Conservation (phyloP, 1,140 invertebrate genomes). For the Anastrepha ludens region DNA sequence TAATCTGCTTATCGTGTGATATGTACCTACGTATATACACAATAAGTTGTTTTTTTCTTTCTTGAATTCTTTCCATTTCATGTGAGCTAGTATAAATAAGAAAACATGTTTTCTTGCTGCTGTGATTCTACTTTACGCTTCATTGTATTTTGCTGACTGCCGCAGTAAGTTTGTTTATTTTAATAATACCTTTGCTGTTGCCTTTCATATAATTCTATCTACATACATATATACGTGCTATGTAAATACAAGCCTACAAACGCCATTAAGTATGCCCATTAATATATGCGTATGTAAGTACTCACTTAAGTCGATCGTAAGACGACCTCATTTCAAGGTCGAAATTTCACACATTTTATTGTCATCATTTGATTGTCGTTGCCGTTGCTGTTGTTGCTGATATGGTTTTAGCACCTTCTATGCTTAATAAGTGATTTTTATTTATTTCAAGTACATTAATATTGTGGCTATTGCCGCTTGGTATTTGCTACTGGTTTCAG, state of each 20-base stretch:
- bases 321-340: constrained; percentile 50
- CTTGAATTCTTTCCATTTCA: background rate
- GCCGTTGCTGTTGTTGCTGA: background rate
- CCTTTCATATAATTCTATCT: constrained; percentile 18
- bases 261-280: background rate
- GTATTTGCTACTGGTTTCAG: constrained; percentile 5
- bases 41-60: constrained; percentile 1
- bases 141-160: constrained; percentile 23
- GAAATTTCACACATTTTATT: constrained; percentile 41
- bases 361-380: constrained; percentile 12
- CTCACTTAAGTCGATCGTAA: background rate
- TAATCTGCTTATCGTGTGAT: constrained; percentile 3
- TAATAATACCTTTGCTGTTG: background rate
- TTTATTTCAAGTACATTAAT: constrained; percentile 3
- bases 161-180: constrained; percentile 42
- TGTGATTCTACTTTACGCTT: constrained; percentile 43
- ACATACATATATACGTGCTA: background rate
- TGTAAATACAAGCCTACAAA: background rate
- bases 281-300: background rate
- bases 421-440: constrained; percentile 13
- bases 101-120: constrained; percentile 31
- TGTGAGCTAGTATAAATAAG: constrained; percentile 15
- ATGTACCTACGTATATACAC: background rate
- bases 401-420: constrained; percentile 3
- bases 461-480: background rate